phyloP scores from a whole-genome alignment of 2,113 vertebrate species.

The Mystacornis crossleyi region DNA sequence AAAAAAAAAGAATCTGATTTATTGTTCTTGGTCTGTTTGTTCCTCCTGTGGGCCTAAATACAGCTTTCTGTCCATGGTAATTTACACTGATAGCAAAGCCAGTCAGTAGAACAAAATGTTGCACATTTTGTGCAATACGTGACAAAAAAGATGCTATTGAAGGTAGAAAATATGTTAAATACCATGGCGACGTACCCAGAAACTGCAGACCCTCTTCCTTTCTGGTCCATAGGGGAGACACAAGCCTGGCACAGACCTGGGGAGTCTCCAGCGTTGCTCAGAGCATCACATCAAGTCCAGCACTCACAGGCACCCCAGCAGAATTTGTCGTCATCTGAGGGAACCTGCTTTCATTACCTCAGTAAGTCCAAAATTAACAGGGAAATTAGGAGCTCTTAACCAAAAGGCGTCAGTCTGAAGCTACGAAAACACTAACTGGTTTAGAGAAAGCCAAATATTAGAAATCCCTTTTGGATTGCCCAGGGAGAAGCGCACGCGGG shows the following conservation, averaged over 20 bases:
- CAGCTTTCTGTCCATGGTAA: background rate
- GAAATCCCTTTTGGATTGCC: background rate
- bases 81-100: background rate
- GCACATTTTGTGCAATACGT: background rate
- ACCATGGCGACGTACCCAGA: background rate
- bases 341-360: background rate
- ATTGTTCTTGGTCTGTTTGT: background rate
- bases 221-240: background rate
- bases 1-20: background rate
- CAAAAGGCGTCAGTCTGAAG: background rate
- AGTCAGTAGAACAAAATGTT: background rate
- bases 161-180: background rate
- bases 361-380: background rate
- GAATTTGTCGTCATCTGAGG: background rate
- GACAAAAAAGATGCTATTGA: background rate
- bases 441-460: background rate
- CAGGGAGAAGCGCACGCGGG: accelerated
- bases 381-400: background rate
- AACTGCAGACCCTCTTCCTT: background rate
- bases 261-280: background rate
- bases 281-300: background rate
- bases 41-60: background rate
- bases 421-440: background rate
- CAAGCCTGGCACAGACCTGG: background rate
- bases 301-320: accelerated